Evolutionary conservation across 1,140 invertebrate genomes (phyloP), one percentile per base, ranked within the genome.

Genomic region (Polypedilum vanderplanki): DNA sequence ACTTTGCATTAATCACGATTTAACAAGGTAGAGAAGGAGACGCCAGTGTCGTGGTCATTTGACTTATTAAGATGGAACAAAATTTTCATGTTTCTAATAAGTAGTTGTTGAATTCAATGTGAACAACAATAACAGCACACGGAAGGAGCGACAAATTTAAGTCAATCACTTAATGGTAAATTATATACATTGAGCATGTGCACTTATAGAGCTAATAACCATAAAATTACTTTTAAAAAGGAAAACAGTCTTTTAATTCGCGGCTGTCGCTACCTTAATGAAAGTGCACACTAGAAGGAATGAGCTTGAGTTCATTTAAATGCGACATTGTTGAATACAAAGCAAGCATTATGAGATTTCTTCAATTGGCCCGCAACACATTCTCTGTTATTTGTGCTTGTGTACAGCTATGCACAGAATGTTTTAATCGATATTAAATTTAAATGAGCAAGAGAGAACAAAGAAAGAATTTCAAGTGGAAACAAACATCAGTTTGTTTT

Each of bases 151-250:
- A 57, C 46, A 15, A 57, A 57, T 15, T 15, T 15, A 57, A 57
- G 46, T 57, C 46, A 57, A 57, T 57, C 46, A 57, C 12, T 57
- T 57, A 57, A 57, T 57, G 46, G 46, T 57, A 57, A 57, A 57
- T 57, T 57, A 57, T 57, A 57, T 57, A 57, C 24, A n/a, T 57
- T 57, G 46, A 57, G 46, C 46, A 57, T 57, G 46, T 57, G 46
- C 46, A 57, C 46, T 57, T 57, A 57, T 57, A 57, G n/a, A 57
- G 46, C 46, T 57, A 57, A 57, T 57, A 57, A 57, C 46, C 46
- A 57, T 57, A 57, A 57, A 57, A 57, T 57, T n/a, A 12, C 46
- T 57, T 57, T 57, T 57, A 57, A 57, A 57, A 57, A 57, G 9
- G 46, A 57, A 57, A 57, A 57, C 46, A 57, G 12, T 57, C 24